These are phyloP conservation scores for Busseola fusca DNA, from an alignment of 2,888 invertebrate genomes.

Conservation along the genomic window DNA sequence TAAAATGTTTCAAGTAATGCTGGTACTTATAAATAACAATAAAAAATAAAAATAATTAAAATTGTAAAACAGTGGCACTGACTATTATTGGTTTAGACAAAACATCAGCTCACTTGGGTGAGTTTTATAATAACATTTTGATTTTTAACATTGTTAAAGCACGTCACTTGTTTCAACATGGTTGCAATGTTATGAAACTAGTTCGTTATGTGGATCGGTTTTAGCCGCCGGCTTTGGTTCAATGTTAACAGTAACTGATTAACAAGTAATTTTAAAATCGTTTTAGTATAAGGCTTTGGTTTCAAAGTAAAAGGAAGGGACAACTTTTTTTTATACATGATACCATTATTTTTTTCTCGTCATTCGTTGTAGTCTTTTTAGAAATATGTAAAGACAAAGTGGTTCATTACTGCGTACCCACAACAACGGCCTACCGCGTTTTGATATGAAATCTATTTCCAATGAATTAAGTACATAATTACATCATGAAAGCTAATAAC, in stretches of 20 bases:
- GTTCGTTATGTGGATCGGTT: slow-evolving; percentile 72
- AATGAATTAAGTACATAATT: slow-evolving; percentile 11
- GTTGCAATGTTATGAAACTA: slow-evolving; percentile 71
- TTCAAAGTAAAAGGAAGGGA: not conserved
- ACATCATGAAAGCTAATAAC: slow-evolving; percentile 9
- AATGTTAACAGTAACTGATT: slow-evolving; percentile 76
- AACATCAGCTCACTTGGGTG: slow-evolving; percentile 44
- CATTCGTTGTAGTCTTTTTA: not conserved
- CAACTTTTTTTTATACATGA: not conserved
- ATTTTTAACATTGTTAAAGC: slow-evolving; percentile 34
- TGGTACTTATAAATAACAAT: slow-evolving; percentile 12
- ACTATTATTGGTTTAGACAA: slow-evolving; percentile 63
- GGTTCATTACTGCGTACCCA: not conserved
- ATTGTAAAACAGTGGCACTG: slow-evolving; percentile 37
- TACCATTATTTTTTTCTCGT: too few species aligned
- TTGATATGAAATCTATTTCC: not conserved
- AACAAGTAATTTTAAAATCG: slow-evolving; percentile 76
- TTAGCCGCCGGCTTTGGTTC: slow-evolving; percentile 72
- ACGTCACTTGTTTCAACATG: slow-evolving; percentile 50
- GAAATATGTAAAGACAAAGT: not conserved
- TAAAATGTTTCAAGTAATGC: slow-evolving; percentile 43
- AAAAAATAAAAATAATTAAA: slow-evolving; percentile 47
- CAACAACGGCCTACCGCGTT: not conserved
- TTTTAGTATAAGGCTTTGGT: slow-evolving; percentile 60
- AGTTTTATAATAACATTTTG: slow-evolving; percentile 43